Base-by-base conservation (phyloP, 2,797 vertebrate species). In the Sebastolobus alascanus region DNA sequence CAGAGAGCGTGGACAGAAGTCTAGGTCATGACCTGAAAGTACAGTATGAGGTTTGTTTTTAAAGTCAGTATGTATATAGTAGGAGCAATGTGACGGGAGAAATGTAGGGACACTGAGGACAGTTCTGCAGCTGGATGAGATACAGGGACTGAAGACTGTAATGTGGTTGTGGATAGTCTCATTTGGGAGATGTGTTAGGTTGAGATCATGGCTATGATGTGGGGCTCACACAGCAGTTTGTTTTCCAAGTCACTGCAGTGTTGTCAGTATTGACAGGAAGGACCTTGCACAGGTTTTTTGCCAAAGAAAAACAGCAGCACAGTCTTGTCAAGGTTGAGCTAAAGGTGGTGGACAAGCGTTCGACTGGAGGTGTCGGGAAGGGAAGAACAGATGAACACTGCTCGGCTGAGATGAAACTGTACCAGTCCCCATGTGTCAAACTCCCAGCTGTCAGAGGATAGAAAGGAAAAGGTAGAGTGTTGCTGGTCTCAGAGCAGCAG, bases 1-100 rank as follows among this genome's bases (percentile, higher is more conserved):
- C 73, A 88, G 46, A 82, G 67, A 79, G 74, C 58, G 46, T 59
- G 73, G 72, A 72, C 54, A 84, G 72, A 77, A 83, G 81, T 82
- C 79, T 70, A 56, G 85, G 85, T 86, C 83, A 79, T 66, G 77
- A 83, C 89, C 85, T 77, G 40, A 84, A 84, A 81, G 76, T 35
- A 60, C 70, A 73, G n/a, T 75, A 56, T 68, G 43, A 68, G 65
- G 75, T 68, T 85, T 78, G 75, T 86, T 88, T 90, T 71, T 73
- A 83, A 84, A 82, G 76, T 76, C 82, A 75, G 71, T 37, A 31
- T 58, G 65, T 82, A 61, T 82, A 61, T 38, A 58, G 68, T 18
- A 59, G 52, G 43, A 60, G 52, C 27, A 77, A 52, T 31, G 68
- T 66, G 69, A 66, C 54, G n/a, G 50, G 52, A 59, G 66, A 67